Percentiles rank a stretch among this genome's conserved stretches.
phyloP scores from a whole-genome alignment of 2,113 vertebrate species.

The Pithys albifrons region DNA sequence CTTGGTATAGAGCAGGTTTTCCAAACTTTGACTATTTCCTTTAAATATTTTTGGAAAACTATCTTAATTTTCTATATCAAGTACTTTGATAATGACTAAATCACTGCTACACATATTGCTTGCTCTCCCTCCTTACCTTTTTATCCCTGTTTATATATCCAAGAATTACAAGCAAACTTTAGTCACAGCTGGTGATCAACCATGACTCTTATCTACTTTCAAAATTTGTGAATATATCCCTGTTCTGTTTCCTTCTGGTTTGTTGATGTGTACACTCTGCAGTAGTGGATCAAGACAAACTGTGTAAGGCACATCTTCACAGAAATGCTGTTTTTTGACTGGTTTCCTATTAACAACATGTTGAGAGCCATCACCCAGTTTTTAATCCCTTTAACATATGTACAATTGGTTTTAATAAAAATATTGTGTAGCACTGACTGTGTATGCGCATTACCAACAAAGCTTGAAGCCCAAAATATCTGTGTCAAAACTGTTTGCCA shows the following conservation, averaged over 20 bases:
- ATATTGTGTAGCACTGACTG: neutral
- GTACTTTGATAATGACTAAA: neutral
- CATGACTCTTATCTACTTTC: neutral
- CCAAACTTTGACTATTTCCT: neutral
- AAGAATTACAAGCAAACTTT: neutral
- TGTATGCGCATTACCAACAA: neutral
- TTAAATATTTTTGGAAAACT: neutral
- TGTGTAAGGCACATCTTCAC: neutral
- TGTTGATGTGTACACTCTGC: neutral
- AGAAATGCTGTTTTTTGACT: neutral
- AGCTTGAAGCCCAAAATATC: neutral
- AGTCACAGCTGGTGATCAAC: neutral
- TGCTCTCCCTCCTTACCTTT: neutral
- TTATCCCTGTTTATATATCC: neutral
- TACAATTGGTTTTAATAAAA: slow-evolving; percentile 26
- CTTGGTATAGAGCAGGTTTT: neutral
- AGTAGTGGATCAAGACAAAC: neutral
- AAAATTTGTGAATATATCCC: neutral
- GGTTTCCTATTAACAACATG: neutral
- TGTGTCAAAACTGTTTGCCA: slow-evolving; percentile 17
- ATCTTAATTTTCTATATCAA: neutral
- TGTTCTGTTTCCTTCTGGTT: neutral
- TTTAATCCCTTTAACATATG: slow-evolving; percentile 1
- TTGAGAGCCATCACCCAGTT: neutral
- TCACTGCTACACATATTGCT: neutral